Conservation (phyloP, 2,113 vertebrate species). For the Proterorhinus semilunaris region DNA sequence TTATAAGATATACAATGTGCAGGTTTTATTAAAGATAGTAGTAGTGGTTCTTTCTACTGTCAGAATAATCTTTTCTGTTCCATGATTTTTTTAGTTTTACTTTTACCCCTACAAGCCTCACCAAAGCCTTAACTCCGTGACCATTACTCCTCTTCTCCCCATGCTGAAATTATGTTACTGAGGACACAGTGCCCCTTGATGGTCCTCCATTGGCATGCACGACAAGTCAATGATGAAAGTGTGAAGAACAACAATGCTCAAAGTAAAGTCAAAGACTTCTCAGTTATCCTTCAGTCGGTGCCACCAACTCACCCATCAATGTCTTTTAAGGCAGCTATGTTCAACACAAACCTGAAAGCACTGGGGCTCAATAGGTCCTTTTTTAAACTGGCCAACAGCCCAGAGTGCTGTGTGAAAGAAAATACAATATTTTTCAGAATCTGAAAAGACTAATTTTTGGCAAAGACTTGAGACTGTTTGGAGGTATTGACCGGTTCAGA, state of each 20-base stretch:
- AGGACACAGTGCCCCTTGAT: slow-evolving; percentile 45
- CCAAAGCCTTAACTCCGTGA: slow-evolving; percentile 24
- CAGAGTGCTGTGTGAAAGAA: slow-evolving; percentile 43
- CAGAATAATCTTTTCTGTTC: neutral
- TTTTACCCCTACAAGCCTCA: too few species aligned
- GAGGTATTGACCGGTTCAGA: slow-evolving; percentile 27
- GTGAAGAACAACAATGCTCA: slow-evolving; percentile 35
- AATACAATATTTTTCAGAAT: slow-evolving; percentile 27
- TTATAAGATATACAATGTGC: too few species aligned
- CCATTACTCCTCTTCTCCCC: slow-evolving; percentile 45
- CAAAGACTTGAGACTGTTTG: slow-evolving; percentile 17
- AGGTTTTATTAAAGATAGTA: too few species aligned
- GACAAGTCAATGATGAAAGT: slow-evolving; percentile 24
- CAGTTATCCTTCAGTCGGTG: slow-evolving; percentile 63
- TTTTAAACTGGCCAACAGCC: slow-evolving; percentile 38
- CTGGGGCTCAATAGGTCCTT: slow-evolving; percentile 38
- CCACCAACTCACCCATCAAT: slow-evolving; percentile 14
- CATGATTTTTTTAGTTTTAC: neutral
- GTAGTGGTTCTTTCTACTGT: slow-evolving; percentile 18
- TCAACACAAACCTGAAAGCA: slow-evolving; percentile 38
- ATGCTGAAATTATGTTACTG: slow-evolving; percentile 36
- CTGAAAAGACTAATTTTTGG: slow-evolving; percentile 32
- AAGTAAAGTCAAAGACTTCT: slow-evolving; percentile 43
- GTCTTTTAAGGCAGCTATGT: slow-evolving; percentile 47
- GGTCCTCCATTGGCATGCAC: slow-evolving; percentile 47